Evolutionary conservation across 2,113 vertebrate genomes (phyloP).

Genomic region (Mus musculus): DNA sequence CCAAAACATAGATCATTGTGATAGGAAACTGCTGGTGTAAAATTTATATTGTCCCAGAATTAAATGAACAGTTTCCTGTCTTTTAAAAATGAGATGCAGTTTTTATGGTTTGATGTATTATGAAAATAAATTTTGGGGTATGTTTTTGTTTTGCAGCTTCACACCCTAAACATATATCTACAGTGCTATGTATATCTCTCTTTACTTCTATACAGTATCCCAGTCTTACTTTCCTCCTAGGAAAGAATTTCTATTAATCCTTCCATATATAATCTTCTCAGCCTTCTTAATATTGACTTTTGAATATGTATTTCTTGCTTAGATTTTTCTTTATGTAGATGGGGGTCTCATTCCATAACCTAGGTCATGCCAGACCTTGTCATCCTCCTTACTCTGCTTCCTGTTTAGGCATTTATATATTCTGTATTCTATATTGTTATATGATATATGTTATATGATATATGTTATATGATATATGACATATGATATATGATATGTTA

Average conservation of each 20-base stretch:
- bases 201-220: neutral
- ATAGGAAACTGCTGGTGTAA: slow-evolving; percentile 28
- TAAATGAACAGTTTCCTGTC: slow-evolving; percentile 34
- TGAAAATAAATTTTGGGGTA: neutral
- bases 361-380: neutral
- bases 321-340: too few species aligned
- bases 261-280: neutral
- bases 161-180: neutral
- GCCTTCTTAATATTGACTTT: neutral
- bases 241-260: neutral
- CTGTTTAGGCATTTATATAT: too few species aligned
- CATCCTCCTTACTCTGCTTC: neutral
- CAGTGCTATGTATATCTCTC: neutral
- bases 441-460: too few species aligned
- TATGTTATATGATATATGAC: too few species aligned
- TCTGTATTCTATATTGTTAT: too few species aligned
- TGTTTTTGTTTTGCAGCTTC: neutral
- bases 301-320: neutral
- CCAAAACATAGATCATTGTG: neutral
- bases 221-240: neutral
- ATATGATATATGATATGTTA: too few species aligned
- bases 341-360: neutral
- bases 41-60: slow-evolving; percentile 26
- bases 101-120: slow-evolving; percentile 1
- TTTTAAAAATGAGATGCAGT: neutral